phyloP scores from a whole-genome alignment of 2,113 vertebrate species.

The Cryptotis parvus region DNA sequence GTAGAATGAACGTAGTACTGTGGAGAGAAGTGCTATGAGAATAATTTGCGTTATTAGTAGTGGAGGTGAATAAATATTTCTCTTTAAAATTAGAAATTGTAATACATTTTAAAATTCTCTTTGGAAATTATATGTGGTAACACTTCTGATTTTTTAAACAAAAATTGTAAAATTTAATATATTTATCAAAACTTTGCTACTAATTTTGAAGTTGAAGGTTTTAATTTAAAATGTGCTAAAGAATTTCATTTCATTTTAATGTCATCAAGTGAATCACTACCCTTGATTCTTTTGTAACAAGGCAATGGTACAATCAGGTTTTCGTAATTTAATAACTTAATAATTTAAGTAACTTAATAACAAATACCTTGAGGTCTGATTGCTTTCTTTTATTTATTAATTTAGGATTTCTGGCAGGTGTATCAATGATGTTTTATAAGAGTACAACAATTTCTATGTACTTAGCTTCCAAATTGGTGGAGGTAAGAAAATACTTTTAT shows the following conservation, averaged over 20 bases:
- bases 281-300: conserved; percentile 12
- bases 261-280: neutral
- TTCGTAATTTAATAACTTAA: conserved; percentile 10
- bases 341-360: neutral
- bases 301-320: neutral
- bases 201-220: neutral
- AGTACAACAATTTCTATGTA: conserved; percentile 99
- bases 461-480: conserved; percentile 97
- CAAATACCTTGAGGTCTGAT: conserved; percentile 44
- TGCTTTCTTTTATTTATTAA: conserved; percentile 71
- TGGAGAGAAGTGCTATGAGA: neutral
- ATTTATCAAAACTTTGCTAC: neutral
- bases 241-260: conserved; percentile 6
- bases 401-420: conserved; percentile 96
- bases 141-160: too few relatives aligned
- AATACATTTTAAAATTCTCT: neutral
- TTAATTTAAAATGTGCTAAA: conserved; percentile 27
- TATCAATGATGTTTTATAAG: conserved; percentile 99
- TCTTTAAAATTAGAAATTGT: neutral
- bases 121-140: neutral
- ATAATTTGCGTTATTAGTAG: neutral
- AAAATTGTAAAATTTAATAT: too few relatives aligned
- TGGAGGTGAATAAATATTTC: conserved; percentile 44
- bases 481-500: conserved; percentile 90
- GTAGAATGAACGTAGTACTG: neutral